Evolutionary conservation across 2,113 vertebrate species (phyloP).

Genomic region (Ornithorhynchus anatinus): DNA sequence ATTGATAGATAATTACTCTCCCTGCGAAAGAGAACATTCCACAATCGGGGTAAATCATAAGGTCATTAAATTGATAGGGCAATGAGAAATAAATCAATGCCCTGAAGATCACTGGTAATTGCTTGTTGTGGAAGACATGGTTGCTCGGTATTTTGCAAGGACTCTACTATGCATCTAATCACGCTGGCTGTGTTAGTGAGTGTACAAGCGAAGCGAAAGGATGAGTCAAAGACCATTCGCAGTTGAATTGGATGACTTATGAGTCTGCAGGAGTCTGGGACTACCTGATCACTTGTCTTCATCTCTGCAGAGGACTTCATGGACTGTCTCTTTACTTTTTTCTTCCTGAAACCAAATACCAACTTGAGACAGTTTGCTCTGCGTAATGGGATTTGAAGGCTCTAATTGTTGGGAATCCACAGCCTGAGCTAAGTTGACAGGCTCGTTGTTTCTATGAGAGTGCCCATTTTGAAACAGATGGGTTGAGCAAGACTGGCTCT

Average conservation of each 20-base stretch:
- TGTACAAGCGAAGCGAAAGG: slow-evolving; percentile 28
- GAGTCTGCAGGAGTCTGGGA: slow-evolving; percentile 45
- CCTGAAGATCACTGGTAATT: slow-evolving; percentile 49
- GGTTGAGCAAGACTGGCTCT: slow-evolving; percentile 47
- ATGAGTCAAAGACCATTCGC: slow-evolving; percentile 63
- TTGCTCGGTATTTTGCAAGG: slow-evolving; percentile 49
- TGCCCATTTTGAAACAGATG: slow-evolving; percentile 50
- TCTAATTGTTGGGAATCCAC: background rate
- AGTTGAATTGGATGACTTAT: slow-evolving; percentile 47
- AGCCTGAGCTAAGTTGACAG: slow-evolving; percentile 37
- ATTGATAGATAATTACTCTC: slow-evolving; percentile 58
- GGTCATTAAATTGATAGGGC: slow-evolving; percentile 52
- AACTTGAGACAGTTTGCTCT: slow-evolving; percentile 31
- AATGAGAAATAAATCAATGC: slow-evolving; percentile 52
- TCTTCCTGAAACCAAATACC: slow-evolving; percentile 39
- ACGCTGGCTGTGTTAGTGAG: slow-evolving; percentile 34
- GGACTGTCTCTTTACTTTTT: slow-evolving; percentile 15
- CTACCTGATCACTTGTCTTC: slow-evolving; percentile 30
- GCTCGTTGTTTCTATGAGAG: background rate
- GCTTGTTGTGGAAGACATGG: slow-evolving; percentile 45
- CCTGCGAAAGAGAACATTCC: slow-evolving; percentile 40
- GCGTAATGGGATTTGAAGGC: slow-evolving; percentile 10
- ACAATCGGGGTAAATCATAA: slow-evolving; percentile 54
- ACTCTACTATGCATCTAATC: slow-evolving; percentile 39
- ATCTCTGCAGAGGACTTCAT: slow-evolving; percentile 36